Evolutionary conservation across 2,797 vertebrate species (phyloP), one percentile per base, ranked within the genome.

Genomic region (Microchirus variegatus): DNA sequence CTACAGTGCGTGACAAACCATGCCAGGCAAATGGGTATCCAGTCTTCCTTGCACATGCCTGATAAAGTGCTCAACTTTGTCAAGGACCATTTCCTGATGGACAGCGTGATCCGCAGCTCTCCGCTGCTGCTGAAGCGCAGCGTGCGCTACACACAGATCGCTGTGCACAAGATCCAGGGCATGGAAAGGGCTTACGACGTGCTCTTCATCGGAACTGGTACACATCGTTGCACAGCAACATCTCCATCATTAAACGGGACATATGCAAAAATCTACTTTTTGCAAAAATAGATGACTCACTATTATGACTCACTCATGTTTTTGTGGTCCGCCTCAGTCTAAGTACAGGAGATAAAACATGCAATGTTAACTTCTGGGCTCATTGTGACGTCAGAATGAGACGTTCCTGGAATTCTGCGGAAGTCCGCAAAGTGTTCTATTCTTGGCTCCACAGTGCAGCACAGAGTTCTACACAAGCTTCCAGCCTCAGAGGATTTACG

Each of bases 1-100:
- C 8, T 10, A 0, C 85, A 98, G 96, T 97, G 96, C 56, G 94
- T 98, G 86, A 96, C 90, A 61, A 92, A 92, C 86, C 92, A 87
- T 3, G 91, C 91, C 12, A 93, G 95, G 58, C 91, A 93, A 75
- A 90, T 92, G 90, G 94, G 87, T 58, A 96, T 96, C 80, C 90
- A 86, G 72, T 98, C 96, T 0, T 98, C 96, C 0, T 87, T 97
- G 40, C 95, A 98, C 82, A 96, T 97, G 92, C 96, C 96, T 0
- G 96, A 98, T 73, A 95, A 96, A 35, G 96, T 98, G 75, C 93
- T 98, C 50, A 96, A 97, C 93, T 97, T 97, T 51, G 92, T 97
- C 81, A 98, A 98, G 88, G 95, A 98, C 84, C 96, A 98, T 82
- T 98, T 97, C 87, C 88, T 98, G 81, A 97, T 97, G 96, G 94